Evolutionary conservation across 2,888 invertebrate species (phyloP), one percentile per base, ranked within the genome.

Genomic region (Campopleginae sp.): DNA sequence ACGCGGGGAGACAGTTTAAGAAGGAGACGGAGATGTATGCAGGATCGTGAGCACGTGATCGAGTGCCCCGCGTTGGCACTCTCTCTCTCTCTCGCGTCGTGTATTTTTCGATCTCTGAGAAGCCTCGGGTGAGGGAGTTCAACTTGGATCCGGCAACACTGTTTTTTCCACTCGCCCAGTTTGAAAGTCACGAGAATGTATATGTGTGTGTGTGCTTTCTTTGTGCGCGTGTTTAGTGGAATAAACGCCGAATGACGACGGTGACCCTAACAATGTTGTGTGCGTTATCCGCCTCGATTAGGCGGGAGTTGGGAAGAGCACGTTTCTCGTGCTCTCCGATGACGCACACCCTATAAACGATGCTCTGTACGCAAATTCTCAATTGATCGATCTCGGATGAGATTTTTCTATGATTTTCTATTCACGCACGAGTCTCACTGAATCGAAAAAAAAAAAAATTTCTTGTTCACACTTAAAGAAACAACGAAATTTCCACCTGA

Each of bases 231-330:
- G 31, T 46, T 38, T 54, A 48, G 68, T 38, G 7, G 70, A 42
- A 70, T 58, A 38, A 38, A 38, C 38, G 38, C 7, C 8, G 33
- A 23, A 12, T 7, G 42, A 31, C 58, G 17, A 71, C 44, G 76
- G 75, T 75, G 75, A 33, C 61, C 61, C 74, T 74, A 71, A 74
- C 75, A 74, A 77, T 66, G 42, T 38, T 48, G 61, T 31, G 63
- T 46, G 63, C 46, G 61, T 65, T 51, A 58, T 72, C 70, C 80
- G 65, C 77, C 79, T 74, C 46, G 68, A 78, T 85, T 86, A 54
- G 86, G 86, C 86, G 86, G 86, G 86, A 86, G 86, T 82, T 65
- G 74, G 54, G 31, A 54, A 65, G 78, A 86, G 85, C 85, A 85
- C 86, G 85, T 86, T 86, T 80, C 65, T 83, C 77, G 33, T 38